Base-by-base conservation (phyloP, 2,888 invertebrate species). In the Dysmachus trigonus region DNA sequence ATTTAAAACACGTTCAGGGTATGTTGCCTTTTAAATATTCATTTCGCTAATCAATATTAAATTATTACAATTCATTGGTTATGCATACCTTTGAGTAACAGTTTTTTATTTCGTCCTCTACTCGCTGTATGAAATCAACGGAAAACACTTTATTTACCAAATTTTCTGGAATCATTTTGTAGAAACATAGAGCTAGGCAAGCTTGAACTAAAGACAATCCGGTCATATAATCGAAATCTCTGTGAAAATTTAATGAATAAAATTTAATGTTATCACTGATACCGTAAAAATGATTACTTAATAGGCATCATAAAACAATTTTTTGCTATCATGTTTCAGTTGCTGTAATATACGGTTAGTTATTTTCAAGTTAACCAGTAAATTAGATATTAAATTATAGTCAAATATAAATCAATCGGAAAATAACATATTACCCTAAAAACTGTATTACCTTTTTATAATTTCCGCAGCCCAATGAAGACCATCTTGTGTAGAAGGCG, bases 141-240 rank as follows among this genome's bases (percentile, higher is more conserved):
- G 93, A 94, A 89, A 95, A 95, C 72, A 94, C 93, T 88, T 92
- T 91, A 88, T 93, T 92, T 30, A 94, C 92, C 13, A 94, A 90
- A 30, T 92, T 90, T 77, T 91, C 91, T 0, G 94, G 93, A 72
- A 94, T 90, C 15, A 90, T 89, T 88, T 94, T 92, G 88, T 93
- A 94, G 89, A 91, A 94, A 87, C 93, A 93, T 13, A 95, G 89
- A 0, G 94, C 92, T 22, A 94, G 89, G 72, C 93, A 93, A 13
- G 93, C 91, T 88, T 94, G 93, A 8, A 95, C 90, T 79, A 94
- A 90, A 0, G 93, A 90, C 33, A 94, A 89, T 3, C 94, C 93
- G 79, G 92, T 93, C 90, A 94, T 91, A 76, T 93, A 91, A 84
- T 93, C 92, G 88, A 93, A 93, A 89, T 94, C 94, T 86, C 94